Evolutionary conservation across 1,140 invertebrate genomes (phyloP).

Genomic region (Drosophila azteca): DNA sequence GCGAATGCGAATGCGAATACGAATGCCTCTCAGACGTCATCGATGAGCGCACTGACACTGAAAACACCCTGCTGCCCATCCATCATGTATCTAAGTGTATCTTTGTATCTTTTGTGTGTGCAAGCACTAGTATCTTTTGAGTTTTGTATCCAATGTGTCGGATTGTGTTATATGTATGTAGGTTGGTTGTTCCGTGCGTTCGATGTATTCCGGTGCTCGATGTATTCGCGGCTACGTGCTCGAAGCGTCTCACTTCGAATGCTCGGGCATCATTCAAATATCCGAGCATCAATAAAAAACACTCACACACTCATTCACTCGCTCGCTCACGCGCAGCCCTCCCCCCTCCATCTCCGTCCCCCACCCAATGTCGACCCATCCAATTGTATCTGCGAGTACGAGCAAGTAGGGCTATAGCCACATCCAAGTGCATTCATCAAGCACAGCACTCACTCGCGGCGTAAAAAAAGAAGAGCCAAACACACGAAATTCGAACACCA

Average conservation of each 20-base stretch:
- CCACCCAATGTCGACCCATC: constrained; percentile 53
- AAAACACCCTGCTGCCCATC: constrained; percentile 71
- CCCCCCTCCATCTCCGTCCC: too few species aligned
- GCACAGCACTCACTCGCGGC: constrained; percentile 29
- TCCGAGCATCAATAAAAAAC: constrained; percentile 84
- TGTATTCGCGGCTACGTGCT: constrained; percentile 83
- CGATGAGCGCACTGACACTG: constrained; percentile 38
- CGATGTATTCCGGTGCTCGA: constrained; percentile 37
- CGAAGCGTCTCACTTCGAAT: constrained; percentile 84
- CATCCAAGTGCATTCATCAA: constrained; percentile 66
- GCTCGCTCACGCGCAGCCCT: constrained; percentile 19
- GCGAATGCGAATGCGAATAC: background rate
- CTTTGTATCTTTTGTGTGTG: constrained; percentile 13
- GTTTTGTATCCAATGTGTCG: constrained; percentile 55
- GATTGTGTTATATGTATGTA: constrained; percentile 38
- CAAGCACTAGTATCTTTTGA: constrained; percentile 1
- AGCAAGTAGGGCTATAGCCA: constrained; percentile 59
- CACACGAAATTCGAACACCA: constrained; percentile 41
- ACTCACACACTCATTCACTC: constrained; percentile 27
- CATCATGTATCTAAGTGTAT: constrained; percentile 63
- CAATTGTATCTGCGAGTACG: constrained; percentile 79
- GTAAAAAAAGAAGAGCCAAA: constrained; percentile 42
- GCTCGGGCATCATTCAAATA: constrained; percentile 84
- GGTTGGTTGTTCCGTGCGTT: constrained; percentile 5
- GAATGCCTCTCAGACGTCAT: constrained; percentile 64